These are phyloP conservation scores for Mobula birostris DNA, from an alignment of 2,113 vertebrate species.

Conservation along the genomic window DNA sequence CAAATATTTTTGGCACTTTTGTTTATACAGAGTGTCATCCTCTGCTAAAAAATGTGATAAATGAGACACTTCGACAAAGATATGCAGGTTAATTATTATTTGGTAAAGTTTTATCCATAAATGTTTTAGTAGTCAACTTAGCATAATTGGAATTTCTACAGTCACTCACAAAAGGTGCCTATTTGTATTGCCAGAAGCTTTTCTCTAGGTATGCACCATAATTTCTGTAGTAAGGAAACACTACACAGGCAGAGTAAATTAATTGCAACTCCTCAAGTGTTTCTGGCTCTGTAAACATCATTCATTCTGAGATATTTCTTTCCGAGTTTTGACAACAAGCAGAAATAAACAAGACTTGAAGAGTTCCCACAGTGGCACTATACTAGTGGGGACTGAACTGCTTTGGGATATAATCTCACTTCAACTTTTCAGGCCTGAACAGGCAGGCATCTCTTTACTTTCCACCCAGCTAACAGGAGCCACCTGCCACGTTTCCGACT, in stretches of 20 bases:
- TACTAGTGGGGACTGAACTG: not conserved
- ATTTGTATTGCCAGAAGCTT: not conserved
- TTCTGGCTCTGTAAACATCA: not conserved
- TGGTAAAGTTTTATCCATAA: not conserved
- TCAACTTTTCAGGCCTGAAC: not conserved
- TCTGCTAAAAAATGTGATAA: not conserved
- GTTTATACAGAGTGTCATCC: not conserved
- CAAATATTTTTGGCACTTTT: not conserved
- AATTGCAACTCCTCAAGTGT: not conserved
- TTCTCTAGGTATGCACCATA: not conserved
- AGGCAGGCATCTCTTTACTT: too few species aligned
- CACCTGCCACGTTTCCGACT: too few species aligned
- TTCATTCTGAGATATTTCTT: not conserved
- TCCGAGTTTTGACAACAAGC: not conserved
- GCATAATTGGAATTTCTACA: not conserved
- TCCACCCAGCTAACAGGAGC: too few species aligned
- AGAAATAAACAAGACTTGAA: not conserved
- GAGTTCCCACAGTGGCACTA: not conserved
- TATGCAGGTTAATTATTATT: not conserved
- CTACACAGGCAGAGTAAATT: not conserved
- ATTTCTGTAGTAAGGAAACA: not conserved
- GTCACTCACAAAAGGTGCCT: not conserved
- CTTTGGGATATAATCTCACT: not conserved
- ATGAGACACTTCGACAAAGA: not conserved
- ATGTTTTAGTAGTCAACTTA: conserved; percentile 14